phyloP scores from a whole-genome alignment of 2,888 invertebrate genomes.

The Zele albiditarsus region DNA sequence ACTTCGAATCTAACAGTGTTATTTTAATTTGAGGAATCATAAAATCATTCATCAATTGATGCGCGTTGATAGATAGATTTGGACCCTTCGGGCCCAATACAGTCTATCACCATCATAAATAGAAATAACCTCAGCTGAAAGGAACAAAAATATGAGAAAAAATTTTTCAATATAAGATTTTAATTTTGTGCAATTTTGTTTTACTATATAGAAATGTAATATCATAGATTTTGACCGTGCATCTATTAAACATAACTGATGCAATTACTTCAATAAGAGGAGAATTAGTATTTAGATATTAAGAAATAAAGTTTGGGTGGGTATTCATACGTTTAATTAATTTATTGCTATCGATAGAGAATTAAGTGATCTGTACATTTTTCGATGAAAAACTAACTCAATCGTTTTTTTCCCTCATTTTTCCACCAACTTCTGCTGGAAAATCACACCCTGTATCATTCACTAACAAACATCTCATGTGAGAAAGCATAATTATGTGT shows the following conservation, averaged over 20 bases:
- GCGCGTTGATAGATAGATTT: background rate
- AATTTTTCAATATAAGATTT: background rate
- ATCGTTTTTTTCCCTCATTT: constrained; percentile 44
- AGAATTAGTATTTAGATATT: constrained; percentile 3
- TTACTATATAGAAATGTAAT: constrained; percentile 18
- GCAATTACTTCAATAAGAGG: background rate
- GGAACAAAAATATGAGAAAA: background rate
- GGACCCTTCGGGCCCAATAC: background rate
- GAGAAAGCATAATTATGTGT: constrained; percentile 46
- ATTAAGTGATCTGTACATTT: constrained; percentile 6
- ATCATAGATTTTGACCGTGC: constrained; percentile 9
- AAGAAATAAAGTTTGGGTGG: constrained; percentile 2
- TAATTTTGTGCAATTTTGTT: constrained; percentile 32
- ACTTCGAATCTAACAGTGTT: background rate
- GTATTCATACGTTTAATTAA: background rate
- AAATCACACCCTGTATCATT: background rate
- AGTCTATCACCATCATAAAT: background rate
- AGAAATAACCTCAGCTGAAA: background rate
- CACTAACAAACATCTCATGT: constrained; percentile 48
- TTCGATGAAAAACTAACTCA: background rate
- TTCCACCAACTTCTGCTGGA: background rate
- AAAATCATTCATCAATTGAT: background rate
- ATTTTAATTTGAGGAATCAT: background rate
- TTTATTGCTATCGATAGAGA: constrained; percentile 4
- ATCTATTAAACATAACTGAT: background rate